Evolutionary conservation across 2,888 invertebrate genomes (phyloP), one percentile per base, ranked within the genome.

Genomic region (Dioctria linearis): DNA sequence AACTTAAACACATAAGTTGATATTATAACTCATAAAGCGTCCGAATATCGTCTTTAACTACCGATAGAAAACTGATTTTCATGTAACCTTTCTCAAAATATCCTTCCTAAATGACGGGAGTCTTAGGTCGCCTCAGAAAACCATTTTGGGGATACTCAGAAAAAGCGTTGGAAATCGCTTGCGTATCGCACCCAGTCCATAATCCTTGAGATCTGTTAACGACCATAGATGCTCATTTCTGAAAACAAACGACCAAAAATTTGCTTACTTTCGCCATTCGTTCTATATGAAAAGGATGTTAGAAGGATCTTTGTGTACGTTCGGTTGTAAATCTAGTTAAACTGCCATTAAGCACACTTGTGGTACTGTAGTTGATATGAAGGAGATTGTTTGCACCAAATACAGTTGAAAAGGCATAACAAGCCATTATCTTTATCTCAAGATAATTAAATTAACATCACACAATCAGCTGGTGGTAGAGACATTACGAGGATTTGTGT

Each of bases 371-470:
- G 63, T 40, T 46, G 76, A 76, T 76, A 57, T 71, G 78, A 78
- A 43, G 78, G 13, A 46, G 67, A 59, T 71, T 59, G 78, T 80
- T 80, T 78, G 80, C 80, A 63, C 59, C 78, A 61, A 80, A 69
- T 78, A 80, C 71, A 59, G 51, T 42, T 40, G 57, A 66, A 61
- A 75, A 63, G 65, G 75, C 80, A 75, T 46, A 61, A 54, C 80
- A 75, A 65, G 54, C 69, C 69, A 78, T 80, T 80, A 80, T 78
- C 78, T 71, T 78, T 71, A 57, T 49, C 78, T 59, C 42, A 40
- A 65, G 80, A 80, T 80, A 80, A 80, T 80, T 80, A 80, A 80
- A 80, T 80, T 80, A 80, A 80, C 80, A 78, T 80, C 78, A 78
- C 59, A 69, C 80, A 80, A 80, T 80, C 80, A 78, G 80, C 51